A percentile compares a stretch with the other conserved stretches of the same genome.
Evolutionary conservation across 2,888 invertebrate species (phyloP).

Genomic region (Sarcophaga rosellei): DNA sequence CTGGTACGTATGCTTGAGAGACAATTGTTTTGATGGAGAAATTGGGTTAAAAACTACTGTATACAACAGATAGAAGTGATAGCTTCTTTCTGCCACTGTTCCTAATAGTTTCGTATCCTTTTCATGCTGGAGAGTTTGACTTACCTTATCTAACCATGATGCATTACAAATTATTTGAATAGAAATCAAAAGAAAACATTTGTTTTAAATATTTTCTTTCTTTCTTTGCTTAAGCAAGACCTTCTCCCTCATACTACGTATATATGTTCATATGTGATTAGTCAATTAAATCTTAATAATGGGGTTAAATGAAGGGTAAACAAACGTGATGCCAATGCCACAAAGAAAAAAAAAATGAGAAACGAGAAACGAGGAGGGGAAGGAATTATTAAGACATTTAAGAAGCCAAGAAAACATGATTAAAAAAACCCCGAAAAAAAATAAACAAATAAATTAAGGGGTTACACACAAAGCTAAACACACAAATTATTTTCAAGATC

Average conservation of each 20-base stretch:
- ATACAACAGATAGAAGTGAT: too few relatives aligned
- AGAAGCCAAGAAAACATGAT: conserved; percentile 15
- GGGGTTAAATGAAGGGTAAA: conserved; percentile 68
- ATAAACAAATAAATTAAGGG: conserved; percentile 69
- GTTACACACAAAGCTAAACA: conserved; percentile 57
- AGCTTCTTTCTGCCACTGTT: too few relatives aligned
- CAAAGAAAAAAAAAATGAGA: conserved; percentile 67
- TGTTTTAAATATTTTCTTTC: neutral
- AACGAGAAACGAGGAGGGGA: conserved; percentile 5
- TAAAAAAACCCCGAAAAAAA: conserved; percentile 59
- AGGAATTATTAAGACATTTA: conserved; percentile 66
- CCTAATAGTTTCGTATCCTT: too few relatives aligned
- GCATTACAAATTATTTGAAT: too few relatives aligned
- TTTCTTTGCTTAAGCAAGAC: neutral
- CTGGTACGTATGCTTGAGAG: too few relatives aligned
- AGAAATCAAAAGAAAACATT: too few relatives aligned
- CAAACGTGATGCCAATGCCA: conserved; percentile 46
- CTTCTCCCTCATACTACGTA: neutral
- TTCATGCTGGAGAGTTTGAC: too few relatives aligned
- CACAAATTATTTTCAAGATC: conserved; percentile 44
- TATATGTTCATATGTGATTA: neutral
- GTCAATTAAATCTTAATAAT: conserved; percentile 51
- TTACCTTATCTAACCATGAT: too few relatives aligned
- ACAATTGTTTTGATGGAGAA: too few relatives aligned
- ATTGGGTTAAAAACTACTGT: too few relatives aligned